Evolutionary conservation across 2,888 invertebrate genomes (phyloP).

Genomic region (Cheilosia grossa): DNA sequence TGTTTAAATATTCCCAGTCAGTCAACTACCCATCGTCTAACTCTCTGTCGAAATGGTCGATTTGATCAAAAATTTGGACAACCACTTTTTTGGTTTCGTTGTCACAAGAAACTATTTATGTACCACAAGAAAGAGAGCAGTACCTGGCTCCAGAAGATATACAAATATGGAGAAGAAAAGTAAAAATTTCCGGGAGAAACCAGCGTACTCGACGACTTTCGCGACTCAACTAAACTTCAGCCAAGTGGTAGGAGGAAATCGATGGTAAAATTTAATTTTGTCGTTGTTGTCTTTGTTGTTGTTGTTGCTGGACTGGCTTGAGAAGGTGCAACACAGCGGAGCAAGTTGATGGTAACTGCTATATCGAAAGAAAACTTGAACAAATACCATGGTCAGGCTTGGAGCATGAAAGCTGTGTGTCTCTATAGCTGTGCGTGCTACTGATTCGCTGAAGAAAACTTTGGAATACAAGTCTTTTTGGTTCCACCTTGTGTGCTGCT

Average conservation of each 20-base stretch:
- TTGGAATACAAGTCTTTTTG: conserved; percentile 36
- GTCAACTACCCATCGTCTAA: conserved; percentile 61
- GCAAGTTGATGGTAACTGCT: conserved; percentile 55
- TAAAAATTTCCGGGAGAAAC: conserved; percentile 64
- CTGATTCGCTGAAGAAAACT: conserved; percentile 53
- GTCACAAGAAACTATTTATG: conserved; percentile 52
- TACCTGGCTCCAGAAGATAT: conserved; percentile 74
- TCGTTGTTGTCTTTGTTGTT: conserved; percentile 34
- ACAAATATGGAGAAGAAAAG: conserved; percentile 37
- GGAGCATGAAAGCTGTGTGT: conserved; percentile 54
- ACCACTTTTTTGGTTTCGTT: not conserved
- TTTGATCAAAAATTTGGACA: conserved; percentile 4
- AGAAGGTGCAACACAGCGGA: conserved; percentile 47
- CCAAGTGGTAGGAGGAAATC: conserved; percentile 75
- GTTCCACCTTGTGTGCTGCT: conserved; percentile 18
- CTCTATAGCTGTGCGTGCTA: conserved; percentile 1
- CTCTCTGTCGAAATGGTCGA: conserved; percentile 51
- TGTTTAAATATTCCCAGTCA: conserved; percentile 20
- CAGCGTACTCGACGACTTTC: conserved; percentile 83
- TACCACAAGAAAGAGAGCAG: conserved; percentile 77
- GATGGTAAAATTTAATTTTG: conserved; percentile 77
- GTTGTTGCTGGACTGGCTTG: conserved; percentile 19
- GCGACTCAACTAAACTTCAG: conserved; percentile 82
- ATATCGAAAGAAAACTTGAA: conserved; percentile 67
- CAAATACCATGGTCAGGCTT: conserved; percentile 47